A percentile compares a stretch with the other conserved stretches of the same genome.
These are phyloP conservation scores for Neuroscelio doddi DNA, from an alignment of 2,888 invertebrate genomes.

Conservation along the genomic window DNA sequence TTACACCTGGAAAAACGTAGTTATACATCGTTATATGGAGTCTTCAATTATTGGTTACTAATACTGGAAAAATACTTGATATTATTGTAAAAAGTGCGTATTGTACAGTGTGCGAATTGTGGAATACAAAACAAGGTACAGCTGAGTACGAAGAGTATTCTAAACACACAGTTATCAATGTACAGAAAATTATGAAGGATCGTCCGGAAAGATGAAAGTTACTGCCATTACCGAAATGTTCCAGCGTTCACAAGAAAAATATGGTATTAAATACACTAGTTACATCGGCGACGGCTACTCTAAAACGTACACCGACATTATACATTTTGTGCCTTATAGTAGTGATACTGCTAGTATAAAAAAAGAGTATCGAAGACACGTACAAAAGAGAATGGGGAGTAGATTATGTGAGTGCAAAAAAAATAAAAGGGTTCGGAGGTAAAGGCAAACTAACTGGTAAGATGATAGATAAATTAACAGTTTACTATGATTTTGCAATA, in stretches of 20 bases:
- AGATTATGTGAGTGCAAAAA: conserved; percentile 27
- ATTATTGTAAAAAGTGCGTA: conserved; percentile 33
- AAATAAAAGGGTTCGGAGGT: conserved; percentile 13
- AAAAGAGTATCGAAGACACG: conserved; percentile 29
- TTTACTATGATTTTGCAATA: no score
- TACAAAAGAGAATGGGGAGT: conserved; percentile 37
- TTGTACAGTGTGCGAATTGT: conserved; percentile 37
- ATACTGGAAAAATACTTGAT: conserved; percentile 31
- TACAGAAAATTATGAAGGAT: conserved; percentile 28
- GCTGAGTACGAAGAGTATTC: conserved; percentile 22
- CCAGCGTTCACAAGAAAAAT: conserved; percentile 14
- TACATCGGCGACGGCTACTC: conserved; percentile 42
- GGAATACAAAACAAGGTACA: conserved; percentile 27
- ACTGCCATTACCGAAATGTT: conserved; percentile 35
- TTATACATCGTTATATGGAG: no score
- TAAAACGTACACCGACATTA: no score
- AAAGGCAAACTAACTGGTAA: conserved; percentile 23
- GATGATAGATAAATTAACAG: no score
- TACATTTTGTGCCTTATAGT: neutral
- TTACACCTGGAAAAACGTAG: no score
- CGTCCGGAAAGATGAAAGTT: conserved; percentile 37
- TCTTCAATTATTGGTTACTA: conserved; percentile 23
- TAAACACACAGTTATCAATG: conserved; percentile 23
- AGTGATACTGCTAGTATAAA: neutral
- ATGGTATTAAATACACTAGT: conserved; percentile 25